Evolutionary conservation across 1,140 invertebrate species (phyloP).

Genomic region (Drosophila nannoptera): DNA sequence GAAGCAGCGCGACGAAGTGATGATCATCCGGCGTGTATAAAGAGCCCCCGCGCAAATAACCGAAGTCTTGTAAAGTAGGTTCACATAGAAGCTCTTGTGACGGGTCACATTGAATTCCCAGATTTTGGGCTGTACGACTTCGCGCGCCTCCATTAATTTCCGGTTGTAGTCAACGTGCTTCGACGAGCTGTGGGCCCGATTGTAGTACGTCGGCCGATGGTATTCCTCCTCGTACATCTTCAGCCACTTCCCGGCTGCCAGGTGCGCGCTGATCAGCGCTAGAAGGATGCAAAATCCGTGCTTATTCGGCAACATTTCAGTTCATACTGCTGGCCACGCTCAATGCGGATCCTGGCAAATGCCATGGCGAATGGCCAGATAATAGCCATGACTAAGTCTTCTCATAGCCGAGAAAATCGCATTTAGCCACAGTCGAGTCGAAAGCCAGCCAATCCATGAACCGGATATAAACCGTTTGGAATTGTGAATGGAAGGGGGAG

Average conservation of each 20-base stretch:
- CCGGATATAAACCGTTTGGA: too few relatives aligned
- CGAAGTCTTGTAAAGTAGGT: slow-evolving; percentile 32
- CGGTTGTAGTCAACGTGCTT: slow-evolving; percentile 44
- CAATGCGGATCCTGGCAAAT: not conserved
- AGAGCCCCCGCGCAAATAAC: slow-evolving; percentile 46
- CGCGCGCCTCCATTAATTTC: rapidly evolving
- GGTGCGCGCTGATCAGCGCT: not conserved
- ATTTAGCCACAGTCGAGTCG: not conserved
- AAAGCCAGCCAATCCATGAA: not conserved
- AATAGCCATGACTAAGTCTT: not conserved
- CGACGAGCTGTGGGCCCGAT: slow-evolving; percentile 5
- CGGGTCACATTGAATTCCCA: slow-evolving; percentile 10
- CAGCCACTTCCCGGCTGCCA: slow-evolving; percentile 13
- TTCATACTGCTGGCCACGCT: slow-evolving; percentile 33
- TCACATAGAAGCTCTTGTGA: slow-evolving; percentile 39
- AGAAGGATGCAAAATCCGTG: not conserved
- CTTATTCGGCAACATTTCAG: slow-evolving; percentile 11
- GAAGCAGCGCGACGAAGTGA: slow-evolving; percentile 50
- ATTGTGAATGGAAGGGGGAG: too few relatives aligned
- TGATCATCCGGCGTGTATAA: slow-evolving; percentile 41
- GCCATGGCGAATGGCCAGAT: not conserved
- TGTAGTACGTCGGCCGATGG: slow-evolving; percentile 51
- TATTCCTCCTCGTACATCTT: slow-evolving; percentile 44
- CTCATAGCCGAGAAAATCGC: not conserved
- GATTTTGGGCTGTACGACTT: rapidly evolving